A percentile compares a stretch with the other conserved stretches of the same genome.
Evolutionary conservation across 1,140 invertebrate species (phyloP).

Genomic region (Atta texana): DNA sequence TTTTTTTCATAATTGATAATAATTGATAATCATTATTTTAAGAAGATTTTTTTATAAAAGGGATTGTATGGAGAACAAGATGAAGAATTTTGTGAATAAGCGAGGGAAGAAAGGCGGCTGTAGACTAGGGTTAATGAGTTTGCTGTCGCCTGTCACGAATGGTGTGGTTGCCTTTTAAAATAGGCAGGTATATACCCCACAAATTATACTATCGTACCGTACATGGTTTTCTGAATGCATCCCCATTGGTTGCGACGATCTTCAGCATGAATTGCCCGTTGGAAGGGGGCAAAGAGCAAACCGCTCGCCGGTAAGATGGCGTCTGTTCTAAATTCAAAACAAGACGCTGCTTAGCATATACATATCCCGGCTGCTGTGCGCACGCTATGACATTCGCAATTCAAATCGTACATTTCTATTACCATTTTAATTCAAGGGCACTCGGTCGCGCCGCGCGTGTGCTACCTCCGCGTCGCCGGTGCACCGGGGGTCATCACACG

Average conservation of each 20-base stretch:
- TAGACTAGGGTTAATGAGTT: slow-evolving; percentile 76
- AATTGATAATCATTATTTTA: background rate
- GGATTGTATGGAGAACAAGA: background rate
- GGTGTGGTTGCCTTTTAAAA: slow-evolving; percentile 68
- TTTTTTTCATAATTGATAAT: background rate
- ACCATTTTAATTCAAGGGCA: slow-evolving; percentile 83
- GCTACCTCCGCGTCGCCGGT: slow-evolving; percentile 44
- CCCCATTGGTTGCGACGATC: slow-evolving; percentile 79
- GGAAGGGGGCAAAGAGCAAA: slow-evolving; percentile 83
- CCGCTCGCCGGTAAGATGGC: slow-evolving; percentile 83
- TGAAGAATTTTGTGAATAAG: slow-evolving; percentile 4
- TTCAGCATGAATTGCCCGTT: slow-evolving; percentile 81
- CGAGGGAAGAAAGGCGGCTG: background rate
- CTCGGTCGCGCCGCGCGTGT: slow-evolving; percentile 66
- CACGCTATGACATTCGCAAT: slow-evolving; percentile 86
- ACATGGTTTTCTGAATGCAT: slow-evolving; percentile 80
- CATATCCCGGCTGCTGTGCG: slow-evolving; percentile 80
- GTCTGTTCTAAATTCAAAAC: slow-evolving; percentile 86
- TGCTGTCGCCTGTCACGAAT: slow-evolving; percentile 73
- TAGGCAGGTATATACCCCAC: slow-evolving; percentile 66
- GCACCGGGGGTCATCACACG: slow-evolving; percentile 44
- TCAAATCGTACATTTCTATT: slow-evolving; percentile 86
- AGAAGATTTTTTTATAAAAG: background rate
- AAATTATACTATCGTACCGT: slow-evolving; percentile 66
- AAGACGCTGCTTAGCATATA: slow-evolving; percentile 85